Conservation (phyloP, 2,888 invertebrate species). For the Thera britannica region DNA sequence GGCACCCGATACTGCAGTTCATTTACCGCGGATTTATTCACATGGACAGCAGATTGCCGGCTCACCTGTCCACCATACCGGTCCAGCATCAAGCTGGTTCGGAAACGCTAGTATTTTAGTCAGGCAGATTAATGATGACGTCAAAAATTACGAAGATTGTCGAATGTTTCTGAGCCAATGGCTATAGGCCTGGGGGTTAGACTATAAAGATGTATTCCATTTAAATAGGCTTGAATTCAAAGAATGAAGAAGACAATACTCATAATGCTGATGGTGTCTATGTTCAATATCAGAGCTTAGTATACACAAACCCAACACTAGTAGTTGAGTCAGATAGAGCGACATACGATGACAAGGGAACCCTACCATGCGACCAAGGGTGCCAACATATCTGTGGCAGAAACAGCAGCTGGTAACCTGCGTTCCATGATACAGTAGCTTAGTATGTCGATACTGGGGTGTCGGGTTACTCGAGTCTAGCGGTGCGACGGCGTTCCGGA, state of each 20-base stretch:
- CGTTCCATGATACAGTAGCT: not conserved
- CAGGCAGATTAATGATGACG: not conserved
- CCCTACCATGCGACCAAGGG: not conserved
- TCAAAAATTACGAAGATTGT: not conserved
- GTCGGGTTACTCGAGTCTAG: constrained; percentile 24
- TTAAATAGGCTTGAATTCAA: too few species aligned
- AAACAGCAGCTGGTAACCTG: constrained; percentile 7
- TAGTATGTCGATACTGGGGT: constrained; percentile 24
- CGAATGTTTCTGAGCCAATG: too few species aligned
- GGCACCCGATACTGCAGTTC: constrained; percentile 36
- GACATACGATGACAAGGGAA: too few species aligned
- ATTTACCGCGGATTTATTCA: constrained; percentile 2
- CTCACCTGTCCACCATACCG: not conserved
- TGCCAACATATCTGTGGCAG: not conserved
- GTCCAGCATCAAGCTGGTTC: not conserved
- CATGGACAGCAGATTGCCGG: constrained; percentile 22
- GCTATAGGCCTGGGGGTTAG: too few species aligned
- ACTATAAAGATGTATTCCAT: too few species aligned
- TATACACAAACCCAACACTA: too few species aligned
- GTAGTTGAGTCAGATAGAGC: too few species aligned
- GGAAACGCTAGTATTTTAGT: not conserved
- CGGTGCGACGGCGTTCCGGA: constrained; percentile 37
- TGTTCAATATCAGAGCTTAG: too few species aligned
- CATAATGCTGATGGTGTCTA: too few species aligned
- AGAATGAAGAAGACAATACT: too few species aligned